A percentile compares a stretch with the other conserved stretches of the same genome.
phyloP scores from a whole-genome alignment of 2,888 invertebrate genomes.

The Xiphydria camelus region DNA sequence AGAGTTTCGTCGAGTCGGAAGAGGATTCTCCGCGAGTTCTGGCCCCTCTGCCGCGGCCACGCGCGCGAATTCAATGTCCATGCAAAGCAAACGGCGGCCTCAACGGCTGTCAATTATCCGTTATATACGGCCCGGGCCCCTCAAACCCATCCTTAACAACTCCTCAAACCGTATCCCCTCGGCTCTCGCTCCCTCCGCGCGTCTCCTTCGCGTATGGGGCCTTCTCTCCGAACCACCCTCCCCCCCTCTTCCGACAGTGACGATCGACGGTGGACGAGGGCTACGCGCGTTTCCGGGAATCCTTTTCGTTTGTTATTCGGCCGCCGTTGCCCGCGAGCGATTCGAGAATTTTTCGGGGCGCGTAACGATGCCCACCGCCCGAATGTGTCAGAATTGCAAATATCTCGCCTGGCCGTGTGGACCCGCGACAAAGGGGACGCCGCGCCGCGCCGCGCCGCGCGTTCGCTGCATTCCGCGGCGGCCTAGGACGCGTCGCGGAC shows the following conservation, averaged over 20 bases:
- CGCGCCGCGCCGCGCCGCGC: conserved; percentile 5
- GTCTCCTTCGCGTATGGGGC: conserved; percentile 1
- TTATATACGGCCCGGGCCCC: conserved; percentile 56
- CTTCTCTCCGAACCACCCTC: neutral
- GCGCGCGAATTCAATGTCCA: conserved; percentile 54
- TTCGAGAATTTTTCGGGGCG: conserved; percentile 17
- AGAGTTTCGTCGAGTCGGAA: conserved; percentile 7
- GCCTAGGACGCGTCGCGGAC: too few species aligned
- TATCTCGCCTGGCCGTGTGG: conserved; percentile 14
- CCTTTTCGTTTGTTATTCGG: conserved; percentile 43
- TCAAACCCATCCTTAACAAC: conserved; percentile 56
- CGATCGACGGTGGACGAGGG: conserved; percentile 1
- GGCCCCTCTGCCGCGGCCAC: conserved; percentile 31
- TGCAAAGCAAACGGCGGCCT: conserved; percentile 55
- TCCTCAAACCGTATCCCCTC: conserved; percentile 44
- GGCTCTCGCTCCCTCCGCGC: conserved; percentile 13
- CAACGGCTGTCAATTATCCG: conserved; percentile 58
- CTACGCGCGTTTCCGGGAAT: conserved; percentile 34
- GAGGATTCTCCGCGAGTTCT: neutral
- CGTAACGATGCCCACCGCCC: conserved; percentile 5
- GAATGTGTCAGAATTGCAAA: conserved; percentile 46
- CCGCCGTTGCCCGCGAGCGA: conserved; percentile 13
- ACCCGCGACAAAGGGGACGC: neutral
- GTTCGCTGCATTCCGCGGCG: conserved; percentile 8
- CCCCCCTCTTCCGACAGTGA: conserved; percentile 18